A percentile compares a stretch with the other conserved stretches of the same genome.
Conservation (phyloP, 1,140 invertebrate genomes). For the Augochlora pura region DNA sequence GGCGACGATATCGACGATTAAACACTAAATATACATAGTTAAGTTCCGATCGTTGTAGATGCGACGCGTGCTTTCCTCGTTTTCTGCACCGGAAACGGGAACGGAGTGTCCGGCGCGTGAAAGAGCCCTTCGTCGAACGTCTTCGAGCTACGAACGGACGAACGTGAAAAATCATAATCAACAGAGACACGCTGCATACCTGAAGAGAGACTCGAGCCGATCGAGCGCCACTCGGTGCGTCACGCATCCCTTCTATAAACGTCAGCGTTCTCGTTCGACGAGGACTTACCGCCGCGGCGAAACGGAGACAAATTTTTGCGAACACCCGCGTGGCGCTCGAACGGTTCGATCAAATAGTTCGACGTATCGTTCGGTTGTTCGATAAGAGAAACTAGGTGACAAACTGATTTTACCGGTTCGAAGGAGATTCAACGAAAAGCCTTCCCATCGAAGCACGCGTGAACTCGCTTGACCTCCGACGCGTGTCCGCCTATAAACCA, state of each 20-base stretch:
- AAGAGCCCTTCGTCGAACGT: constrained; percentile 30
- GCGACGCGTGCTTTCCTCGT: constrained; percentile 43
- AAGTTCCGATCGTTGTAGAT: constrained; percentile 73
- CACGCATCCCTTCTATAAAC: too few relatives aligned
- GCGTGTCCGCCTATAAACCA: constrained; percentile 14
- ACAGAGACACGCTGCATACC: neutral
- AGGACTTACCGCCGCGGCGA: too few relatives aligned
- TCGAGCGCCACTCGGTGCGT: too few relatives aligned
- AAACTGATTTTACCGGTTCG: neutral
- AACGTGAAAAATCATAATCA: neutral
- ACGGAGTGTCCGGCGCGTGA: constrained; percentile 8
- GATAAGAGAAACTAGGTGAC: neutral
- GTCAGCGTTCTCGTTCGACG: too few relatives aligned
- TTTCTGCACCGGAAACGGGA: constrained; percentile 5
- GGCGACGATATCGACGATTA: constrained; percentile 63
- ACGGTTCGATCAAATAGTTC: neutral
- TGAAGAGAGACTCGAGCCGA: neutral
- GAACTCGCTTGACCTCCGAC: constrained; percentile 26
- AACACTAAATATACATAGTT: constrained; percentile 65
- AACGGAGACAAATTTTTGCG: too few relatives aligned
- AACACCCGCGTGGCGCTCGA: too few relatives aligned
- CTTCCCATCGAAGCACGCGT: neutral
- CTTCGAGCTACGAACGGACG: neutral
- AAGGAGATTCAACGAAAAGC: constrained; percentile 34
- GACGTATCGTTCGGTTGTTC: neutral